Conservation (phyloP, 2,797 vertebrate species). For the Neostethus bicornis region DNA sequence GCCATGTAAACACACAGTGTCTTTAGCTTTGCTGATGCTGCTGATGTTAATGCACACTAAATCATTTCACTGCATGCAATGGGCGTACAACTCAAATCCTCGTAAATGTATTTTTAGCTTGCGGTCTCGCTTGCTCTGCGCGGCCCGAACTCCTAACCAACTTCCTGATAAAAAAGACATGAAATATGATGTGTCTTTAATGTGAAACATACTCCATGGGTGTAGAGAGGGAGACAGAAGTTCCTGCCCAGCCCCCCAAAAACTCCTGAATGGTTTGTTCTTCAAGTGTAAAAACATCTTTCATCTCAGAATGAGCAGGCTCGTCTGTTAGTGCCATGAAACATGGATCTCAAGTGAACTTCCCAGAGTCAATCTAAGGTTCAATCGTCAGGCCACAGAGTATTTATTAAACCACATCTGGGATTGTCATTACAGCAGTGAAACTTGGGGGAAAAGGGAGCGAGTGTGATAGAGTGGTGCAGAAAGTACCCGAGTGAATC, state of each 20-base stretch:
- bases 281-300: constrained; percentile 54
- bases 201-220: constrained; percentile 59
- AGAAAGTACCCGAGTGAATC: constrained; percentile 21
- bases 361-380: constrained; percentile 55
- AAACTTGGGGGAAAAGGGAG: constrained; percentile 39
- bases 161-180: constrained; percentile 76
- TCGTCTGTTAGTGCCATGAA: constrained; percentile 54
- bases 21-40: constrained; percentile 42
- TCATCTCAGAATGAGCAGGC: constrained; percentile 36
- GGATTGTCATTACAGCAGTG: constrained; percentile 55
- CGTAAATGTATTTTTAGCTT: constrained; percentile 72
- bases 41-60: constrained; percentile 57
- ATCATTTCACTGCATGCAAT: constrained; percentile 71
- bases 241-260: constrained; percentile 16
- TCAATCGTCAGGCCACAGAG: constrained; percentile 63
- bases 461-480: constrained; percentile 50
- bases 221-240: constrained; percentile 27
- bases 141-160: constrained; percentile 56
- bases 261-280: constrained; percentile 38
- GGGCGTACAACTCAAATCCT: constrained; percentile 57
- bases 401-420: constrained; percentile 78
- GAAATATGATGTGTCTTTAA: constrained; percentile 76
- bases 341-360: constrained; percentile 60
- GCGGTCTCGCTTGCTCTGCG: constrained; percentile 49
- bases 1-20: constrained; percentile 47